Evolutionary conservation across 2,113 vertebrate genomes (phyloP).

Genomic region (Indri indri): DNA sequence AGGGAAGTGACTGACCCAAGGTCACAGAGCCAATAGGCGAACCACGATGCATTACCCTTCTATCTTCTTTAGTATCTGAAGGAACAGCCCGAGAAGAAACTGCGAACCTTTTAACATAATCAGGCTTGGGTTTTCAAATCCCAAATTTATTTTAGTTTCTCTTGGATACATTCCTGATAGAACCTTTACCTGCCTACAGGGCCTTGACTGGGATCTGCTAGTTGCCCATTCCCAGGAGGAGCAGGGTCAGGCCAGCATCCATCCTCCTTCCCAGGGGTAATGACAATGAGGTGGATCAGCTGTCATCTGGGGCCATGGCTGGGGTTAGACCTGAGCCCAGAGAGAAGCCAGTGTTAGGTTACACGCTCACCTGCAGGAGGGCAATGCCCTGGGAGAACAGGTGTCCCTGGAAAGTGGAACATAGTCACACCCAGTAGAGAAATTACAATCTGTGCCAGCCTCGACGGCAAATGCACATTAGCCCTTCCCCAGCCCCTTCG

Average conservation of each 20-base stretch:
- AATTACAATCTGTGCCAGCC: not conserved
- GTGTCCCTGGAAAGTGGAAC: not conserved
- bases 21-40: not conserved
- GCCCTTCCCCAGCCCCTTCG: not conserved
- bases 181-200: not conserved
- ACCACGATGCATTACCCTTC: not conserved
- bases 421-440: not conserved
- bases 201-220: not conserved
- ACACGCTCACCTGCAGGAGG: not conserved
- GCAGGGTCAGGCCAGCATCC: not conserved
- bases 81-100: not conserved
- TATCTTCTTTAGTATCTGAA: not conserved
- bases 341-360: not conserved
- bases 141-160: not conserved
- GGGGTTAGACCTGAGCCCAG: not conserved
- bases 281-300: not conserved
- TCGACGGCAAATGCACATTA: not conserved
- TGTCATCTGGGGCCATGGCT: not conserved
- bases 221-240: not conserved
- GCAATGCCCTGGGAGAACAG: not conserved
- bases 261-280: not conserved
- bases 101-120: not conserved
- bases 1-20: not conserved
- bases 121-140: not conserved
- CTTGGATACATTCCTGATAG: not conserved